phyloP scores from a whole-genome alignment of 2,113 vertebrate species.

The Tapirus terrestris region DNA sequence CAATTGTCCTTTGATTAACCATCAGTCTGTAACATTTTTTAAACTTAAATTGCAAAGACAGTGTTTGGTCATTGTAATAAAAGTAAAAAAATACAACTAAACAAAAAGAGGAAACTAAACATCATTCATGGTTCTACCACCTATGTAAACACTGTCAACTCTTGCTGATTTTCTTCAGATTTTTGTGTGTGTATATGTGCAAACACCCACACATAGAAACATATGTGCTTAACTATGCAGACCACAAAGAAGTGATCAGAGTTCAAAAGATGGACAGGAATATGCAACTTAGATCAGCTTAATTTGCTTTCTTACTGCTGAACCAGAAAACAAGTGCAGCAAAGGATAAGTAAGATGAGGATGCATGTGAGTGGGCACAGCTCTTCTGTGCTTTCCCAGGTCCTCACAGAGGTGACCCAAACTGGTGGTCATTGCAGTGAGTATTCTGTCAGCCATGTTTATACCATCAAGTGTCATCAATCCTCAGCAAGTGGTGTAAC shows the following conservation, averaged over 20 bases:
- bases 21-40: not conserved
- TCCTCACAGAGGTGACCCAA: not conserved
- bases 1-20: not conserved
- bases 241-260: not conserved
- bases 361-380: not conserved
- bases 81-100: not conserved
- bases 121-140: not conserved
- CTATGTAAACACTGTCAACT: not conserved
- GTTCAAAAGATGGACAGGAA: not conserved
- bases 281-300: not conserved
- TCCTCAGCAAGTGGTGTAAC: not conserved
- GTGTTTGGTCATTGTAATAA: not conserved
- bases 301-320: not conserved
- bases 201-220: not conserved
- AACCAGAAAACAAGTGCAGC: not conserved
- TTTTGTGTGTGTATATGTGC: not conserved
- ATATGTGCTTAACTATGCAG: not conserved
- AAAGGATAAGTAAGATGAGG: not conserved
- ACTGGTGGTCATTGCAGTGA: not conserved
- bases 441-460: not conserved
- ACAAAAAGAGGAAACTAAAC: not conserved
- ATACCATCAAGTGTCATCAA: not conserved
- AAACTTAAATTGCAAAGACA: not conserved
- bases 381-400: not conserved
- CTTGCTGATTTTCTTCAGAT: not conserved